These are phyloP conservation scores for Ceratitis capitata DNA, from an alignment of 1,140 invertebrate species.

Conservation along the genomic window DNA sequence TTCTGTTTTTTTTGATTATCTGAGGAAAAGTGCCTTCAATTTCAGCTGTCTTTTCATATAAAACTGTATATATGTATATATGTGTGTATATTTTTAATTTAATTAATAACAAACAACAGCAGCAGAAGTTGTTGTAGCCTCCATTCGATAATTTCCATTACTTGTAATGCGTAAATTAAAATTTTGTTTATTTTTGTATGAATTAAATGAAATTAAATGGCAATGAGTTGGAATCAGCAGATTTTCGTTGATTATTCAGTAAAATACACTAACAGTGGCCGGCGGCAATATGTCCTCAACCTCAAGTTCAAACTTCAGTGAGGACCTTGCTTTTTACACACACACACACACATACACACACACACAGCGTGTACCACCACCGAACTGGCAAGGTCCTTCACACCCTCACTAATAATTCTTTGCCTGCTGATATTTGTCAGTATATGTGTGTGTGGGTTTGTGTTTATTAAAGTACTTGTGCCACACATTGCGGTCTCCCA, in stretches of 20 bases:
- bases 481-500: background rate
- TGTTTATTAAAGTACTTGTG: slow-evolving; percentile 4
- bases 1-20: too few relatives aligned
- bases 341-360: background rate
- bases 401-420: background rate
- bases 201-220: slow-evolving; percentile 62
- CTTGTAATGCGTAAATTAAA: slow-evolving; percentile 20
- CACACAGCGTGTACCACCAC: background rate
- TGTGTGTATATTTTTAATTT: background rate
- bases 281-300: background rate
- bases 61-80: background rate
- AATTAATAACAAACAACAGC: too few relatives aligned
- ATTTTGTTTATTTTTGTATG: slow-evolving; percentile 56
- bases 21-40: background rate
- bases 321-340: background rate
- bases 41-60: background rate
- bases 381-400: background rate
- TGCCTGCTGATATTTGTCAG: background rate
- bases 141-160: background rate
- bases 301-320: background rate
- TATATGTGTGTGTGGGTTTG: background rate
- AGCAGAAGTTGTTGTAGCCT: background rate
- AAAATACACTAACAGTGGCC: slow-evolving; percentile 37
- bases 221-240: slow-evolving; percentile 66
- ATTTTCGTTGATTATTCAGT: slow-evolving; percentile 60